Percentiles rank a stretch among this genome's conserved stretches.
These are phyloP conservation scores for Rattus norvegicus DNA, from an alignment of 2,113 vertebrate genomes.

Conservation along the genomic window GRCr8 NC_086028.1:94022501-94023000, in stretches of 20 bases:
- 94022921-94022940: not conserved
- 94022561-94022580: not conserved
- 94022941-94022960: not conserved
- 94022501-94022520: not conserved
- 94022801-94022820: not conserved
- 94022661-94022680: no score
- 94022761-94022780: not conserved
- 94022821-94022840: conserved; percentile 45
- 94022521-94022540: not conserved
- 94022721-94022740: not conserved
- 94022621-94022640: not conserved
- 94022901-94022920: conserved; percentile 5
- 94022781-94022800: not conserved
- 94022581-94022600: not conserved
- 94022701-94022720: not conserved
- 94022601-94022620: not conserved
- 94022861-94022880: not conserved
- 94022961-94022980: not conserved
- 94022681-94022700: not conserved
- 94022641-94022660: not conserved
- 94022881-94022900: not conserved
- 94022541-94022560: not conserved
- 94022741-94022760: not conserved
- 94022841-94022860: conserved; percentile 22
- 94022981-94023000: not conserved